These are phyloP conservation scores for Carassius carassius DNA, from an alignment of 2,113 vertebrate genomes.

Conservation along the genomic window DNA sequence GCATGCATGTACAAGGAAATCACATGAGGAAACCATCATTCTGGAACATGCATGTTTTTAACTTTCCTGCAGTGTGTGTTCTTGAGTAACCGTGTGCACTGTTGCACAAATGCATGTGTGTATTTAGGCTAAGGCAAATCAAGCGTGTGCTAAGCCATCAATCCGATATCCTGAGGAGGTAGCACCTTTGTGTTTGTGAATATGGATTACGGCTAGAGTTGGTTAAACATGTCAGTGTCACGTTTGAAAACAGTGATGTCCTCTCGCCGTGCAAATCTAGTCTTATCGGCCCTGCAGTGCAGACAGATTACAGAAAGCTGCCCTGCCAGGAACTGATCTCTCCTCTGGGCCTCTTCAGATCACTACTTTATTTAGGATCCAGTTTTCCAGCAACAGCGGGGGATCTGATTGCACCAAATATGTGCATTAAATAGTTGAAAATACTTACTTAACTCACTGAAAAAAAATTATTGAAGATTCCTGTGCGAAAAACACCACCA, in stretches of 20 bases:
- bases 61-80: not conserved
- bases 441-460: not conserved
- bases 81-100: not conserved
- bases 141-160: not conserved
- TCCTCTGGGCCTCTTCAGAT: not conserved
- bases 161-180: conserved; percentile 24
- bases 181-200: conserved; percentile 24
- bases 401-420: not conserved
- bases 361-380: not conserved
- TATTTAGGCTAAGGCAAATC: conserved; percentile 19
- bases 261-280: conserved; percentile 19
- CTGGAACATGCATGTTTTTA: not conserved
- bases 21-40: not conserved
- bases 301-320: conserved; percentile 41
- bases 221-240: conserved; percentile 47
- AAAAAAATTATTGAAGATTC: not conserved
- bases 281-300: conserved; percentile 34
- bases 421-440: not conserved
- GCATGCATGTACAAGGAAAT: not conserved
- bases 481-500: not conserved
- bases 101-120: conserved; percentile 18
- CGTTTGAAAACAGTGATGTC: conserved; percentile 49
- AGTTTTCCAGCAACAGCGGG: not conserved
- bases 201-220: conserved; percentile 50
- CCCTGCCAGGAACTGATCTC: conserved; percentile 8